A percentile compares a stretch with the other conserved stretches of the same genome.
These are phyloP conservation scores for Ianthella basta DNA, from an alignment of 37 sponge, comb jelly and placozoan species.

Conservation along the genomic window DNA sequence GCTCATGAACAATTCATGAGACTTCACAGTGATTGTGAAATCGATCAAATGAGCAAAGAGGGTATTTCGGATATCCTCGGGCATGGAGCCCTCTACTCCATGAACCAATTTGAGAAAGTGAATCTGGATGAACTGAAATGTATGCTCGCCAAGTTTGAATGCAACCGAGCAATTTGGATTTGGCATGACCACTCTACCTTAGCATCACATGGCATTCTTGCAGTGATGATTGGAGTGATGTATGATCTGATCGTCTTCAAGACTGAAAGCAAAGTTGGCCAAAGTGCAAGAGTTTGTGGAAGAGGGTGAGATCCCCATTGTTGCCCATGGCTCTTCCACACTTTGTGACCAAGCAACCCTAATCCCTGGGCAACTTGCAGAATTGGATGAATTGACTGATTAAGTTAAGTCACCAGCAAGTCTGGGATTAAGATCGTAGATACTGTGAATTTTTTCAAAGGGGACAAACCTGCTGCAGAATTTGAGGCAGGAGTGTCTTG, in stretches of 20 bases:
- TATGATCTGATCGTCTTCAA: slow-evolving; percentile 28
- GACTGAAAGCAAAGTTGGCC: background rate
- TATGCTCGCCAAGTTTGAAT: background rate
- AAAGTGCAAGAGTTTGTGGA: slow-evolving; percentile 18
- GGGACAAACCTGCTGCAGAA: slow-evolving; percentile 28
- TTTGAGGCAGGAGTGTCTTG: slow-evolving; percentile 25
- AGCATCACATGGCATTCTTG: slow-evolving; percentile 21
- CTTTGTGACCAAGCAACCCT: background rate
- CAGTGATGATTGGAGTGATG: background rate
- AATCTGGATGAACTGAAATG: background rate
- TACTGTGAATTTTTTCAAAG: slow-evolving; percentile 10
- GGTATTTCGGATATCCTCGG: background rate
- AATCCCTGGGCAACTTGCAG: background rate
- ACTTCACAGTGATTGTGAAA: background rate
- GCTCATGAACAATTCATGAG: background rate
- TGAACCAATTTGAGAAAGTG: background rate
- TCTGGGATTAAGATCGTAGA: slow-evolving; percentile 6
- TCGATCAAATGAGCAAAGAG: background rate
- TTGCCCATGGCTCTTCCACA: slow-evolving; percentile 12
- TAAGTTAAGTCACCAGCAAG: background rate
- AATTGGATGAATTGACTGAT: background rate
- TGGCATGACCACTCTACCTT: slow-evolving; percentile 43
- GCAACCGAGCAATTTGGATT: background rate
- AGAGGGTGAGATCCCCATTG: slow-evolving; percentile 29
- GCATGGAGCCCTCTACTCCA: background rate